Evolutionary conservation across 2,888 invertebrate species (phyloP).

Genomic region (Noctua janthina): DNA sequence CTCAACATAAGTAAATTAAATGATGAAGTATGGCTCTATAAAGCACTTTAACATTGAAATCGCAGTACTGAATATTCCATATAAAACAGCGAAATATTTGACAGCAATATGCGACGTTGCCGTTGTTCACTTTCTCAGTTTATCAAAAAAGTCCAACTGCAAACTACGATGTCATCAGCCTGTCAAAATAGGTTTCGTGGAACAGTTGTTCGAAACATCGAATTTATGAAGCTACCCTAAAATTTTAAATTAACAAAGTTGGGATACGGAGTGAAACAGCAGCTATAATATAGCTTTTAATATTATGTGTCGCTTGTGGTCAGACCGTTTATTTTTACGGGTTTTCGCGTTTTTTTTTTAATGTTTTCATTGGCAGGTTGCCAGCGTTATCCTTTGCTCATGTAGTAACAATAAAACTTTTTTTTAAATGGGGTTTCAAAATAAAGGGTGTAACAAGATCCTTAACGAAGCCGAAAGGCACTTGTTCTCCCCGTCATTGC

Average conservation of each 20-base stretch:
- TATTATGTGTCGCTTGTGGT: neutral
- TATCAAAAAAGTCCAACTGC: neutral
- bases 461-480: too few relatives aligned
- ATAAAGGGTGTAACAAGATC: too few relatives aligned
- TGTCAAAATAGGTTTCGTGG: slow-evolving; percentile 14
- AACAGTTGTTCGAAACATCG: slow-evolving; percentile 12
- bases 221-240: slow-evolving; percentile 28
- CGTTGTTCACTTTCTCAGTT: neutral
- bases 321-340: slow-evolving; percentile 11
- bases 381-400: neutral
- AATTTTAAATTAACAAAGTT: slow-evolving; percentile 66
- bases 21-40: too few relatives aligned
- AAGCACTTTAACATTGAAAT: neutral
- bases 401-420: neutral
- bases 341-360: neutral
- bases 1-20: too few relatives aligned
- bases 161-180: neutral
- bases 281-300: neutral
- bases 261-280: slow-evolving; percentile 6
- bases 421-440: neutral
- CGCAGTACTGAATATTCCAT: neutral
- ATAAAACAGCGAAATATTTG: neutral
- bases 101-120: neutral
- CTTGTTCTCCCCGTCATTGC: too few relatives aligned
- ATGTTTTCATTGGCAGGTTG: neutral